Percentiles rank a stretch among this genome's conserved stretches.
phyloP scores from a whole-genome alignment of 1,140 invertebrate genomes.

The Papilio aristodemus region DNA sequence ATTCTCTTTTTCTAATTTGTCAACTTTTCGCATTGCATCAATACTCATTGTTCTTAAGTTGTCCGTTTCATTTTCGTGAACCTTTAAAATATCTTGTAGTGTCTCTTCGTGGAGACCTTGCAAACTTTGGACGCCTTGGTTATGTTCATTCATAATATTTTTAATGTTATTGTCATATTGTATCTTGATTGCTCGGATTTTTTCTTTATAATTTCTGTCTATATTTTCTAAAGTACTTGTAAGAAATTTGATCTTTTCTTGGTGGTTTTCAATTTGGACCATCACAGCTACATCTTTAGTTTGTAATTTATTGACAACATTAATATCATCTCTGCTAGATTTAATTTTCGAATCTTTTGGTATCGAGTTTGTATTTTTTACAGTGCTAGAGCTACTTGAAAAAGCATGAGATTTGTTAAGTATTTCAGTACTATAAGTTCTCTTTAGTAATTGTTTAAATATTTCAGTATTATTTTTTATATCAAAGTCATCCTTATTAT shows the following conservation, averaged over 20 bases:
- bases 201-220: constrained; percentile 68
- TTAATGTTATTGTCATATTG: constrained; percentile 71
- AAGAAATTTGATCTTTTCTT: constrained; percentile 56
- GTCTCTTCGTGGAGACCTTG: constrained; percentile 71
- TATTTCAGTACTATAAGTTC: constrained; percentile 46
- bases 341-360: constrained; percentile 44
- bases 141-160: constrained; percentile 71
- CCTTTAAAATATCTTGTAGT: constrained; percentile 62
- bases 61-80: constrained; percentile 73
- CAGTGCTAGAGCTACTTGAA: constrained; percentile 36
- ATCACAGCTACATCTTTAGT: constrained; percentile 50
- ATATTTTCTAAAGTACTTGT: constrained; percentile 59
- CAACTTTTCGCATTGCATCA: constrained; percentile 67
- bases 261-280: constrained; percentile 59
- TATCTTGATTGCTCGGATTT: constrained; percentile 65
- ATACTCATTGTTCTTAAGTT: constrained; percentile 70
- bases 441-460: constrained; percentile 30
- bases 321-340: constrained; percentile 39
- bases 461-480: constrained; percentile 2
- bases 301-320: constrained; percentile 39
- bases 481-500: background rate
- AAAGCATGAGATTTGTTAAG: constrained; percentile 34
- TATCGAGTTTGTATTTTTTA: constrained; percentile 20
- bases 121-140: constrained; percentile 67
- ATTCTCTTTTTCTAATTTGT: constrained; percentile 68